Percentiles rank a stretch among this genome's conserved stretches.
phyloP scores from a whole-genome alignment of 2,888 invertebrate species.

The Orchesellides sinensis region DNA sequence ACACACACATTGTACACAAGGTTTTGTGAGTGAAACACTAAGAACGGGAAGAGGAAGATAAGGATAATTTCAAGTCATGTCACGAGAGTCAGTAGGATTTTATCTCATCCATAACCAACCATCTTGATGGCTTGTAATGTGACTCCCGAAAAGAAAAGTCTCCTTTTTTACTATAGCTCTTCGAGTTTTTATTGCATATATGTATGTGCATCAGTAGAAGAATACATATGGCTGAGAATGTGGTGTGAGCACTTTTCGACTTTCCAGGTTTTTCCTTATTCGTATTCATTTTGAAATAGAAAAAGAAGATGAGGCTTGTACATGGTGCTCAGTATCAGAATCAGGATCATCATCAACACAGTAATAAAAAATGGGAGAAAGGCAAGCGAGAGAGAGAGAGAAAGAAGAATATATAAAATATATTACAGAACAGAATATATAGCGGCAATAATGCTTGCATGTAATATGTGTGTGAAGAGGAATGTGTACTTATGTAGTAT shows the following conservation, averaged over 20 bases:
- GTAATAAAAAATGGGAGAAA: conserved; percentile 13
- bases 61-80: conserved; percentile 66
- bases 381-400: neutral
- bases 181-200: too few relatives aligned
- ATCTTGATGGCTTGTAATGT: conserved; percentile 67
- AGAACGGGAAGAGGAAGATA: conserved; percentile 39
- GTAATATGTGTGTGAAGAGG: too few relatives aligned
- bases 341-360: neutral
- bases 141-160: conserved; percentile 34
- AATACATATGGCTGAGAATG: conserved; percentile 8
- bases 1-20: too few relatives aligned
- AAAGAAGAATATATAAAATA: neutral
- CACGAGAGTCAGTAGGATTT: conserved; percentile 66
- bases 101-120: conserved; percentile 65
- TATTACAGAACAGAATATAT: neutral
- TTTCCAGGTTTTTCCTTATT: conserved; percentile 59
- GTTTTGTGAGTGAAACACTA: neutral
- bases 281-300: conserved; percentile 8
- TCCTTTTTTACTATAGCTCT: neutral
- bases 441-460: neutral
- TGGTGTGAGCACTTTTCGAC: conserved; percentile 65
- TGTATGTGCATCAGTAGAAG: too few relatives aligned
- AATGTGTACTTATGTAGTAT: neutral
- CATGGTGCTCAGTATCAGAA: neutral
- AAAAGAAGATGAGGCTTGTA: neutral